Evolutionary conservation across 2,888 invertebrate genomes (phyloP), one percentile per base, ranked within the genome.

Genomic region (Heliconius erato): DNA sequence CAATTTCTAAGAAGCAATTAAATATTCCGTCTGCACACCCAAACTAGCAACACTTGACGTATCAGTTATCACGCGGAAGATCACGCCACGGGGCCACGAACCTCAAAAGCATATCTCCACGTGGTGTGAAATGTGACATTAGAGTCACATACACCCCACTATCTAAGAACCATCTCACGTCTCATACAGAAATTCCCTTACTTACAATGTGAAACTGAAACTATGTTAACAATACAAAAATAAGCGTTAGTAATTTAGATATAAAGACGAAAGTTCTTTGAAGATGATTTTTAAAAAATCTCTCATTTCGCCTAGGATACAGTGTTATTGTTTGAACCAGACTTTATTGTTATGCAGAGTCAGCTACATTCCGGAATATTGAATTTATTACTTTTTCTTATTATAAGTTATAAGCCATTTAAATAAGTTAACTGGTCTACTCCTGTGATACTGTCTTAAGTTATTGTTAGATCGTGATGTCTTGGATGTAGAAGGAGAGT

Each of bases 281-380:
- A 67, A 35, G 16, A 14, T 54, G 44, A 44, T 23, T 35, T 5
- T 14, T n/a, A 14, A 32, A 67, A 63, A 44, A 72, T 19, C 16
- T 32, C 44, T 16, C 71, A 32, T 79, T 49, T 35, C 28, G 76
- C 74, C 77, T 68, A 68, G 40, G n/a, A 84, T 83, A 82, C 83
- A 82, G 80, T 85, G 87, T 86, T 87, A 86, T 87, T 87, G 85
- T 88, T 87, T 84, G 83, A 83, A 83, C 79, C 80, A 83, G 79
- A 82, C 84, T 84, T 85, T 83, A 87, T 87, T 88, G 86, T 86
- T 85, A 87, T 87, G 86, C 87, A 84, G 82, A 83, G 87, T 84
- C 84, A 83, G 85, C 84, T 84, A 81, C 87, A 86, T 88, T 85
- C 87, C 85, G 81, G 87, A 80, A 86, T 86, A 87, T 86, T 86